These are phyloP conservation scores for Resseliella maxima DNA, from an alignment of 2,888 invertebrate genomes.

Conservation along the genomic window DNA sequence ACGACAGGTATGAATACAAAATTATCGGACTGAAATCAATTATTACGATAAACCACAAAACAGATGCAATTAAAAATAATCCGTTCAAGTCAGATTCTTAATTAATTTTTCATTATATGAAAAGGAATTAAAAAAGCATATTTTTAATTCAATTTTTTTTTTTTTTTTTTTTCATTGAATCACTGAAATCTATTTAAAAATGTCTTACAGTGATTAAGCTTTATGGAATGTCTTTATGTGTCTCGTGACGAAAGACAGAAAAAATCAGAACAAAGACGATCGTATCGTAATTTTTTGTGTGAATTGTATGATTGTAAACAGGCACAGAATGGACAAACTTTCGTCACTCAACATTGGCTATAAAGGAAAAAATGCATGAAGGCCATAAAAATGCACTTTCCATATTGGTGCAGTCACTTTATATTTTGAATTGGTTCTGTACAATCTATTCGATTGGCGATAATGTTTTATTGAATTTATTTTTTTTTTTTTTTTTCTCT, in stretches of 20 bases:
- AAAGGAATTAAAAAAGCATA: no score
- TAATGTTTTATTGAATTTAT: conserved; percentile 8
- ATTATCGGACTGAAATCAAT: neutral
- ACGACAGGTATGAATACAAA: neutral
- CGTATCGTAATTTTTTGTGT: no score
- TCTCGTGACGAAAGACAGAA: no score
- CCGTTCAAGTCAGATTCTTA: neutral
- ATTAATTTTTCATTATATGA: neutral
- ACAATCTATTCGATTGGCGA: neutral
- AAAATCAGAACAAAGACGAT: no score
- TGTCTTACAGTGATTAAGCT: no score
- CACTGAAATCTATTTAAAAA: no score
- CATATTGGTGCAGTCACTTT: neutral
- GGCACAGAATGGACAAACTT: no score
- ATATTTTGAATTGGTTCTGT: neutral
- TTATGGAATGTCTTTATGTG: no score
- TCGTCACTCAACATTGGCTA: no score
- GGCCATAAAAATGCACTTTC: conserved; percentile 7
- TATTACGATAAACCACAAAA: neutral
- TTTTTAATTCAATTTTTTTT: no score
- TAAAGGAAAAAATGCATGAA: neutral
- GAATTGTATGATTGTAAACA: no score
- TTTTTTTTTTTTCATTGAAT: no score
- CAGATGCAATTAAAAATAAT: neutral
- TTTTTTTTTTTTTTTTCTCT: neutral